Evolutionary conservation across 2,888 invertebrate genomes (phyloP).

Genomic region (Epsilonema sp.): DNA sequence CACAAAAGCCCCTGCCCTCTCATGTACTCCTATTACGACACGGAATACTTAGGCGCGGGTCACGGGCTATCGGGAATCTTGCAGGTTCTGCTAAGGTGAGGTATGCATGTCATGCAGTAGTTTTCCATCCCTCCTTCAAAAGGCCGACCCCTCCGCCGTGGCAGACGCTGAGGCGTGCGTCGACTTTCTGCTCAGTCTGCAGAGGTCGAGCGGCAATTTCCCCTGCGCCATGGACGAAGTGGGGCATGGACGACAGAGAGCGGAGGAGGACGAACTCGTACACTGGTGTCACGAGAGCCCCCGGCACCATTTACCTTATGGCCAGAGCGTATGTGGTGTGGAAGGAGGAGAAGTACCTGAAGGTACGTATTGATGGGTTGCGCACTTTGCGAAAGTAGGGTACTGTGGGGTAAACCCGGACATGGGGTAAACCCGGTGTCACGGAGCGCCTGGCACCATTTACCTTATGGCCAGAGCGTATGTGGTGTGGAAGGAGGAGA

Average conservation of each 20-base stretch:
- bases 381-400: no score
- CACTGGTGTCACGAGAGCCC: conserved; percentile 83
- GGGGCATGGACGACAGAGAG: conserved; percentile 5
- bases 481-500: conserved; percentile 48
- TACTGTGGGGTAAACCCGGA: no score
- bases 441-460: conserved; percentile 53
- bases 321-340: conserved; percentile 56
- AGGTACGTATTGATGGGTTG: no score
- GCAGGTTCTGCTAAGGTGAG: conserved; percentile 49
- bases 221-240: conserved; percentile 1
- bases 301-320: conserved; percentile 50
- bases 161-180: conserved; percentile 1
- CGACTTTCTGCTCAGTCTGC: conserved; percentile 10
- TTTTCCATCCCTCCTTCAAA: not conserved
- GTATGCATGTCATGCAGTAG: not conserved
- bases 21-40: conserved; percentile 67
- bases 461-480: conserved; percentile 64
- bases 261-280: conserved; percentile 45
- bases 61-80: conserved; percentile 71
- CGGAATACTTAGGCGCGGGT: conserved; percentile 65
- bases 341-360: conserved; percentile 49
- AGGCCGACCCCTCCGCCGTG: not conserved
- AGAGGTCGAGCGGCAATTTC: conserved; percentile 11
- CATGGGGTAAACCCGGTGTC: no score
- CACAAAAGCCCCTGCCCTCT: conserved; percentile 40